Percentiles rank a stretch among this genome's conserved stretches.
Evolutionary conservation across 2,797 vertebrate species (phyloP).

Genomic region (Sebastes miniatus): DNA sequence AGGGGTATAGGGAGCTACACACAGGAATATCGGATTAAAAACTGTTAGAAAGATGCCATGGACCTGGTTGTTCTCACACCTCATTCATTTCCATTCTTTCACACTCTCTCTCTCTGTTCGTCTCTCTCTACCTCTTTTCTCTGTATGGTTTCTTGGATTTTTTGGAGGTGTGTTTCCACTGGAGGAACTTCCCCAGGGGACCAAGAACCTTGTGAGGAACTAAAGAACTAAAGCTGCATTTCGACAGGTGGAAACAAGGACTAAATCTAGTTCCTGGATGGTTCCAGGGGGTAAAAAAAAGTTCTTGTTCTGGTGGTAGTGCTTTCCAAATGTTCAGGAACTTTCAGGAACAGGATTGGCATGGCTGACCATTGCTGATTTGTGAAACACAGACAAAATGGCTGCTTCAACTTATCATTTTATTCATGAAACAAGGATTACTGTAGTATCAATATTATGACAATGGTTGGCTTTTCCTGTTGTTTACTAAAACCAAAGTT

Average conservation of each 20-base stretch:
- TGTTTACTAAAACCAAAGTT: neutral
- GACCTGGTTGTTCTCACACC: no score
- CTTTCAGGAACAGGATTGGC: neutral
- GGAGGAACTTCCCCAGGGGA: neutral
- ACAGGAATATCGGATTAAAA: no score
- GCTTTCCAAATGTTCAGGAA: neutral
- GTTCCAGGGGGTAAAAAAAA: neutral
- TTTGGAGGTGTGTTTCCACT: neutral
- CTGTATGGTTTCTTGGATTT: neutral
- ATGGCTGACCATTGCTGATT: no score
- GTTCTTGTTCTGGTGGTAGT: rapidly evolving
- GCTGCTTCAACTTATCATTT: neutral
- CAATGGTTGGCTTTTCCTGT: neutral
- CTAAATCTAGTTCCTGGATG: neutral
- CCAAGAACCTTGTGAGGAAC: neutral
- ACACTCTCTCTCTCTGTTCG: neutral
- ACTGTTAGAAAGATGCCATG: no score
- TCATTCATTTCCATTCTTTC: neutral
- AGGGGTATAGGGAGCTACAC: no score
- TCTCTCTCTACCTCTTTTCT: neutral
- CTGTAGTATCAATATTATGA: neutral
- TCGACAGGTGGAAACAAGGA: neutral
- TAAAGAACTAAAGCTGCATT: neutral
- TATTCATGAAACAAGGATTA: neutral
- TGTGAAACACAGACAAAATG: no score